Evolutionary conservation across 92 coral and sea anemone genomes (phyloP), one percentile per base, ranked within the genome.

Genomic region (Phenganax marumi): DNA sequence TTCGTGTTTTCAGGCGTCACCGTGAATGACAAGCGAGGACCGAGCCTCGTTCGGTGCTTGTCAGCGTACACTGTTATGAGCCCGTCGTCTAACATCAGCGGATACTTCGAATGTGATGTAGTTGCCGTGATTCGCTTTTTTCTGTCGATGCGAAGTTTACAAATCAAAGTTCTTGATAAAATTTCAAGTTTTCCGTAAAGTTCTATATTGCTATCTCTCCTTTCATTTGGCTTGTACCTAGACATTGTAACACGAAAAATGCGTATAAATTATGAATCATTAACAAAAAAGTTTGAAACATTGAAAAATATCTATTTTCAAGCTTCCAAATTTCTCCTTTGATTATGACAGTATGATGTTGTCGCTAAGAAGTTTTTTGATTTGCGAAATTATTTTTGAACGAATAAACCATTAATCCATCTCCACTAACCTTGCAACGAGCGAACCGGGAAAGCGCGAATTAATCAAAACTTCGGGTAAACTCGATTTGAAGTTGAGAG

Each of bases 31-130:
- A 89, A 86, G 26, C 55, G 88, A 12, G 99, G 99, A 11, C 99
- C 99, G 61, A 92, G 87, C 62, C 87, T 89, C 58, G 97, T 85
- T 53, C 80, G 81, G 50, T 86, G 84, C 77, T 83, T 68, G 78
- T 93, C 90, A 24, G 91, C 89, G 73, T 96, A 97, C 10, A 96
- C 84, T 10, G 92, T 85, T 8, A 96, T 90, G 12, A 85, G 89
- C 13, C 99, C 99, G 56, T 89, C 88, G 48, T 93, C 91, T 51
- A 96, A 76, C 39, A 96, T 94, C 57, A 92, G 87, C 1, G 99
- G 99, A 23, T 89, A 86, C 75, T 87, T 88, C 13, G 89, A 89
- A 84, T 92, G 70, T 13, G 84, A 76, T 12, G 99, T 87, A 17
- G 85, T 85, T 26, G 93, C 85, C 2, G 85, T 68, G 7, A 96